Conservation (phyloP, 2,797 vertebrate species). For the Cyprinella venusta region DNA sequence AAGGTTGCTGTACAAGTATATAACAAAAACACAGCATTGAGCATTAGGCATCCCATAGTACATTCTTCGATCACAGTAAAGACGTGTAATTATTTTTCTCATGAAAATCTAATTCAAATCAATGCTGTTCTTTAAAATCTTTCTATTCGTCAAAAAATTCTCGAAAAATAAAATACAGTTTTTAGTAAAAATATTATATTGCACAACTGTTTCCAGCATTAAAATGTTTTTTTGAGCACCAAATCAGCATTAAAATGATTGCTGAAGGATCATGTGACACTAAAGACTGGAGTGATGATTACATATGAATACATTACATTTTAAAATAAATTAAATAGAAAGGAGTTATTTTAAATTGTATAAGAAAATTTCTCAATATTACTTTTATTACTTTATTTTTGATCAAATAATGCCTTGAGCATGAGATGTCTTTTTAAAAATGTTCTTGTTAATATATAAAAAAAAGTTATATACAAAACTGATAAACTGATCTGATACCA, state of each 20-base stretch:
- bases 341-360: not conserved
- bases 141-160: not conserved
- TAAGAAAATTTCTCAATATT: not conserved
- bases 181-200: too few relatives aligned
- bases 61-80: not conserved
- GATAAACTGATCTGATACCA: not conserved
- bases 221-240: too few relatives aligned
- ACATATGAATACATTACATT: not conserved
- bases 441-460: not conserved
- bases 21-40: too few relatives aligned
- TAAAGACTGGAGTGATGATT: not conserved
- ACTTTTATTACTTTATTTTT: not conserved
- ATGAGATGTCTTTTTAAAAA: not conserved
- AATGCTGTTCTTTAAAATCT: not conserved
- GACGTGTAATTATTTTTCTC: too few relatives aligned
- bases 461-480: not conserved
- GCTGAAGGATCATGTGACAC: not conserved
- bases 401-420: not conserved
- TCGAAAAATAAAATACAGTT: too few relatives aligned
- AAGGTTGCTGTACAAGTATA: too few relatives aligned
- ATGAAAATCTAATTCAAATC: not conserved
- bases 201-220: too few relatives aligned
- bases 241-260: not conserved
- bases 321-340: not conserved
- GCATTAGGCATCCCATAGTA: too few relatives aligned